Conservation (phyloP, 2,888 invertebrate species). For the Drosophila suboccidentalis region DNA sequence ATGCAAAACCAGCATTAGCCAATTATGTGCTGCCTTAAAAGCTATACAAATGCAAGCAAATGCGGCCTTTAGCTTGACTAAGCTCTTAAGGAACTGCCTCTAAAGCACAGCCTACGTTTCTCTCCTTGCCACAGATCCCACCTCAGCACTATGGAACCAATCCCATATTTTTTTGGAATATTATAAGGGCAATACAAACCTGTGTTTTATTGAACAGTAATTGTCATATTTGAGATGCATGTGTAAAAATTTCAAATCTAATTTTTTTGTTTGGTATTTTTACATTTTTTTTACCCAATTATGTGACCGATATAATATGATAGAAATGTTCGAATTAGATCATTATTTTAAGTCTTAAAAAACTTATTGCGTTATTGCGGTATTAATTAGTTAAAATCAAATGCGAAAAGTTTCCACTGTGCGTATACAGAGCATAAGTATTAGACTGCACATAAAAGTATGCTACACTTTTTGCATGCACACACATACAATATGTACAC, state of each 20-base stretch:
- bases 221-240: too few species aligned
- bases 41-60: conserved; percentile 58
- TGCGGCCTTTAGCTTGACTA: conserved; percentile 36
- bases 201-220: too few species aligned
- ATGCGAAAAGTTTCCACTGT: background rate
- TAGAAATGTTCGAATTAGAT: too few species aligned
- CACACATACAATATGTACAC: too few species aligned
- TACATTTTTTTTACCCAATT: too few species aligned
- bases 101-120: background rate
- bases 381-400: background rate
- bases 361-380: too few species aligned
- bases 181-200: too few species aligned
- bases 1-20: conserved; percentile 58
- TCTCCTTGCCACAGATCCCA: background rate
- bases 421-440: background rate
- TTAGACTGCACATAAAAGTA: conserved; percentile 27
- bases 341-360: too few species aligned
- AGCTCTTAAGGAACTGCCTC: conserved; percentile 44
- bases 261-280: too few species aligned
- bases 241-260: too few species aligned
- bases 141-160: background rate
- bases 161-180: too few species aligned
- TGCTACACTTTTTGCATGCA: conserved; percentile 40
- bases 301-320: too few species aligned
- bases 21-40: conserved; percentile 56